These are phyloP conservation scores for Eumeta japonica DNA, from an alignment of 1,140 invertebrate genomes.

Conservation along the genomic window DNA sequence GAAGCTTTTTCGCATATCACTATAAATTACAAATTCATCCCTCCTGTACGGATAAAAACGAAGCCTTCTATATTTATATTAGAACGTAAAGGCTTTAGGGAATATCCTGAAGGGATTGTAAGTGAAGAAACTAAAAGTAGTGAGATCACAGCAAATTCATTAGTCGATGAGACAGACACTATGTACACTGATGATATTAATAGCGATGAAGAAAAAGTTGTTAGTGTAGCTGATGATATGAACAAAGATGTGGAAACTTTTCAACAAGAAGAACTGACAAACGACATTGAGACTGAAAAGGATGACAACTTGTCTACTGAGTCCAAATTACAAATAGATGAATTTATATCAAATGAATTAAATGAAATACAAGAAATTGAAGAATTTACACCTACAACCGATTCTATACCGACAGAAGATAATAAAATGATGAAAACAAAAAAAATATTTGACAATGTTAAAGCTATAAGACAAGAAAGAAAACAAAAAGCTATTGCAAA, in stretches of 20 bases:
- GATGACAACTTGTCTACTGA: too few species aligned
- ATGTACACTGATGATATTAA: too few species aligned
- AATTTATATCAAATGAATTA: too few species aligned
- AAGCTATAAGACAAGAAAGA: conserved; percentile 28
- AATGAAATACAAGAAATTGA: background rate
- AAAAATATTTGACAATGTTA: conserved; percentile 7
- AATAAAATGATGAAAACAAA: conserved; percentile 4
- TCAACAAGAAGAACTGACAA: conserved; percentile 21
- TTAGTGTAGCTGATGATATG: conserved; percentile 8
- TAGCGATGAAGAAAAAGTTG: conserved; percentile 6
- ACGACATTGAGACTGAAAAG: background rate
- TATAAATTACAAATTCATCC: conserved; percentile 74
- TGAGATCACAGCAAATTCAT: too few species aligned
- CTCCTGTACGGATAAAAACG: conserved; percentile 77
- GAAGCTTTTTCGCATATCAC: conserved; percentile 80
- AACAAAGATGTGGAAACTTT: conserved; percentile 25
- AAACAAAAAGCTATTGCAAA: conserved; percentile 44
- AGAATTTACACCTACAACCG: background rate
- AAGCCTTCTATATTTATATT: conserved; percentile 78
- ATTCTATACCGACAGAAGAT: too few species aligned
- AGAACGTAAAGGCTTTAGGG: conserved; percentile 57
- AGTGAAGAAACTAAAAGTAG: too few species aligned
- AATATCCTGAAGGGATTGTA: conserved; percentile 15
- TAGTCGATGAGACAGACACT: too few species aligned
- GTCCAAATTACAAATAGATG: too few species aligned